Base-by-base conservation (phyloP, 1,140 invertebrate genomes). In the Apis dorsata region DNA sequence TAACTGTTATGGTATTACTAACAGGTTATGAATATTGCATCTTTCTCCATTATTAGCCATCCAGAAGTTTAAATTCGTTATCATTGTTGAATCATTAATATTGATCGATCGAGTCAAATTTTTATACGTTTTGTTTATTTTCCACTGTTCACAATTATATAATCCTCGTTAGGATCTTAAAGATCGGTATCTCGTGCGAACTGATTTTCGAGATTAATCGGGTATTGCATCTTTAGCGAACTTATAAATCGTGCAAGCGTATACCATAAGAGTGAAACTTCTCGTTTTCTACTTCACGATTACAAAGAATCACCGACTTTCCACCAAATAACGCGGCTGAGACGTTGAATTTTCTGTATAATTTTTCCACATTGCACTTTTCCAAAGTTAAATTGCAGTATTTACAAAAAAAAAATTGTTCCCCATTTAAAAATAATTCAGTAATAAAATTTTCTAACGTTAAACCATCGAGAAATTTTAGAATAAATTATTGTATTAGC, bases 11-110 rank as follows among this genome's bases (percentile, higher is more conserved):
- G 34, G 2, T 24, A 24, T 24, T 24, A 24, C 24, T 24, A 24
- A 24, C 73, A 49, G 12, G 28, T 44, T 55, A 83, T 83, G 57
- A 83, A 83, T 83, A 78, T 83, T 82, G 24, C 44, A 15, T 24
- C 51, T 57, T 55, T 79, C 51, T 19, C 7, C 8, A 5, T 15
- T 17, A 19, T 10, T 57, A 1, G 44, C 24, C 55, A 24, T 60
- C 24, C 53, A 17, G 15, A 55, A 69, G 53, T 24, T 53, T 13
- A 8, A 24, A 44, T 73, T 11, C 59, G 28, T 80, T 34, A n/a
- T 73, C 68, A 13, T 63, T 17, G 12, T 62, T 53, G 15, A n/a
- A 49, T 72, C 53, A 12, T 4, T 71, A 8, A 7, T n/a, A 15
- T 13, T 11, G 19, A 49, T 60, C 73, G 73, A 75, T 75, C 53